Conservation (phyloP, 2,113 vertebrate species). For the Lepus americanus region DNA sequence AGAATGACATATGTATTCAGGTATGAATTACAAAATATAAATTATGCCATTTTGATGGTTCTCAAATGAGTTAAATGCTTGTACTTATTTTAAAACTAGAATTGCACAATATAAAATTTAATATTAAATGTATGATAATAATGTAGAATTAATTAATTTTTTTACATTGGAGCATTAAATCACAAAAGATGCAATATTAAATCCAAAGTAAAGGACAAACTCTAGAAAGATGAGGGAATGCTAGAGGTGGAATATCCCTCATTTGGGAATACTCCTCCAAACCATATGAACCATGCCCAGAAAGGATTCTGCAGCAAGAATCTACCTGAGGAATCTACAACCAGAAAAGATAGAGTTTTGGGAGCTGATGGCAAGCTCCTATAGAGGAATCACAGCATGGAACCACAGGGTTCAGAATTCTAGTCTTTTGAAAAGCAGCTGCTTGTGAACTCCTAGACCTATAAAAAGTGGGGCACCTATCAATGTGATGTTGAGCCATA, state of each 20-base stretch:
- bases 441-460: background rate
- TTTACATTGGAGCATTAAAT: background rate
- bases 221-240: background rate
- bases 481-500: background rate
- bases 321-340: background rate
- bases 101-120: conserved; percentile 3
- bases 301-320: background rate
- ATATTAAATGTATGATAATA: background rate
- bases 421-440: background rate
- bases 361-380: no score
- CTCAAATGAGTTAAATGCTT: background rate
- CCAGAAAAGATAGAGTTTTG: background rate
- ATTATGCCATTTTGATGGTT: background rate
- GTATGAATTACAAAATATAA: background rate
- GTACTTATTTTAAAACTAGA: background rate
- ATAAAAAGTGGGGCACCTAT: background rate
- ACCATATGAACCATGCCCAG: background rate
- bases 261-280: background rate
- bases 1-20: background rate
- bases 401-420: background rate
- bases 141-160: background rate
- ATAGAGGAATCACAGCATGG: background rate
- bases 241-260: background rate
- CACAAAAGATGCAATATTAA: background rate
- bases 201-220: background rate